Percentiles rank a stretch among this genome's conserved stretches.
These are phyloP conservation scores for Empis livida DNA, from an alignment of 2,888 invertebrate genomes.

Conservation along the genomic window DNA sequence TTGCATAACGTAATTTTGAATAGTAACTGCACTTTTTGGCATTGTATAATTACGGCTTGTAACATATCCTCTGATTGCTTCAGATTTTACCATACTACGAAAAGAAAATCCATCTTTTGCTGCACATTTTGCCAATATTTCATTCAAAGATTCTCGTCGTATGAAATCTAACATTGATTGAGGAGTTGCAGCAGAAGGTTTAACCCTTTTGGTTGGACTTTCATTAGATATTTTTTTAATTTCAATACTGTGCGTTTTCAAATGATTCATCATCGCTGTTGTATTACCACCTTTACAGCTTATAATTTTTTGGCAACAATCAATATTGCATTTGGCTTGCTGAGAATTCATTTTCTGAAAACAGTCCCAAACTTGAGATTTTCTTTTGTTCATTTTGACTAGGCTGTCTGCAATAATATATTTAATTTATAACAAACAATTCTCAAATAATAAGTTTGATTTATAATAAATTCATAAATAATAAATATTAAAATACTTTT, in stretches of 20 bases:
- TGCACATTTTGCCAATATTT: neutral
- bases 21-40: neutral
- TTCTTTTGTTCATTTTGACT: too few species aligned
- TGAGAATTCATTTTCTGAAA: neutral
- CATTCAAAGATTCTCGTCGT: neutral
- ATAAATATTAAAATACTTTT: too few species aligned
- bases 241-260: neutral
- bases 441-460: too few species aligned
- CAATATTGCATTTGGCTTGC: neutral
- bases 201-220: neutral
- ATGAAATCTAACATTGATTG: neutral
- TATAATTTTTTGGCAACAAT: neutral
- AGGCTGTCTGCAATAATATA: too few species aligned
- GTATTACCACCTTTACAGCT: neutral
- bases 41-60: neutral
- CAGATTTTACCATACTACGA: neutral
- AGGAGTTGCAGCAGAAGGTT: neutral
- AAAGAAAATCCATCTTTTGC: neutral
- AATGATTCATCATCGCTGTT: neutral
- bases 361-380: neutral
- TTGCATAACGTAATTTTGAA: neutral
- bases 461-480: too few species aligned
- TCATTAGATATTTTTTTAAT: neutral
- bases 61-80: slow-evolving; percentile 1
- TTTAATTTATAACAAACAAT: too few species aligned